Conservation (phyloP, 2,797 vertebrate species). For the Hemibagrus guttatus region DNA sequence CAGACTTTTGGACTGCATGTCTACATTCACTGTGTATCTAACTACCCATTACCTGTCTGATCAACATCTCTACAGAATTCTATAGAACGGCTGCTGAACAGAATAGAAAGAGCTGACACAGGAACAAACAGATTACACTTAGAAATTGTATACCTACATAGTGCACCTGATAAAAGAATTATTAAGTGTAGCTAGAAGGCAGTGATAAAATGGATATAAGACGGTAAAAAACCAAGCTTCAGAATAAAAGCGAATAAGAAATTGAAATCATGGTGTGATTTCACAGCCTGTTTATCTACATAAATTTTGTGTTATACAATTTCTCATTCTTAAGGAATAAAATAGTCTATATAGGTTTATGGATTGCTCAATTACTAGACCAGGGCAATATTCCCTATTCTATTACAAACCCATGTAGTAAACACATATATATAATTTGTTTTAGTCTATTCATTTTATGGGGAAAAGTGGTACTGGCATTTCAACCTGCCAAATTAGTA, state of each 20-base stretch:
- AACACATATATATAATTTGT: neutral
- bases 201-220: neutral
- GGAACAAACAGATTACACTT: neutral
- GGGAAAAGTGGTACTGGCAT: neutral
- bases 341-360: neutral
- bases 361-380: neutral
- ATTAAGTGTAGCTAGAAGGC: neutral
- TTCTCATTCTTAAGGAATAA: neutral
- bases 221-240: neutral
- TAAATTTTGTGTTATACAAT: neutral
- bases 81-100: neutral
- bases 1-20: neutral
- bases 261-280: neutral
- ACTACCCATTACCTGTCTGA: neutral
- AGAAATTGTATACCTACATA: neutral
- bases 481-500: neutral
- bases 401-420: neutral
- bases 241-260: neutral
- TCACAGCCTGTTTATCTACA: neutral
- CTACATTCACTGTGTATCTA: neutral
- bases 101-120: neutral
- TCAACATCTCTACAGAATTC: neutral
- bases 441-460: neutral
- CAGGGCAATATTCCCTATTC: neutral
- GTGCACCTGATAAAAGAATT: neutral